These are phyloP conservation scores for Aphidius gifuensis DNA, from an alignment of 1,140 invertebrate species.

Conservation along the genomic window DNA sequence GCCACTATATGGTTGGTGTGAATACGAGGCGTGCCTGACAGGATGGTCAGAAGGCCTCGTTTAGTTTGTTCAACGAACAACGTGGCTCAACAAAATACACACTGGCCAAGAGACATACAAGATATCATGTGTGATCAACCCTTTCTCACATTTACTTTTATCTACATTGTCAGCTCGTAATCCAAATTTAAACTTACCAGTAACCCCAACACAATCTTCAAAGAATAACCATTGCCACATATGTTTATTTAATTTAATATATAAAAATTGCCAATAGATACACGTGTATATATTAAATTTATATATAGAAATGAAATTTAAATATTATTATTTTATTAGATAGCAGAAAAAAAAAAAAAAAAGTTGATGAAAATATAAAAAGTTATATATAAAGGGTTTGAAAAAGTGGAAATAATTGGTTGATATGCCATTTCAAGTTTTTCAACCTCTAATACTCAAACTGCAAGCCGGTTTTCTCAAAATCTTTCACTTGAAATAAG, in stretches of 20 bases:
- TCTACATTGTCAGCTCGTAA: slow-evolving; percentile 10
- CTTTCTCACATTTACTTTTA: neutral
- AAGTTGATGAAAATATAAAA: no score
- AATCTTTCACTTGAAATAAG: neutral
- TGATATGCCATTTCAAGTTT: slow-evolving; percentile 21
- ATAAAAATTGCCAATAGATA: no score
- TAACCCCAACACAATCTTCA: neutral
- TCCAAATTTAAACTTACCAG: slow-evolving; percentile 11
- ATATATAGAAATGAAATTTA: no score
- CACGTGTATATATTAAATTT: no score
- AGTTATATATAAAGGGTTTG: no score
- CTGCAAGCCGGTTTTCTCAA: slow-evolving; percentile 8
- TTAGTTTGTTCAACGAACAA: slow-evolving; percentile 36
- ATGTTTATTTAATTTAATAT: no score
- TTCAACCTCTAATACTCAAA: slow-evolving; percentile 23
- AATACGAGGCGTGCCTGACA: slow-evolving; percentile 35
- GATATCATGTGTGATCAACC: neutral
- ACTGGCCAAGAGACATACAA: slow-evolving; percentile 11
- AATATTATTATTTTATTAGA: no score
- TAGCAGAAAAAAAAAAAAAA: no score
- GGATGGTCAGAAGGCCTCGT: slow-evolving; percentile 36
- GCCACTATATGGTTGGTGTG: slow-evolving; percentile 22
- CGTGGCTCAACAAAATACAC: slow-evolving; percentile 32
- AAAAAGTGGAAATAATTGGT: neutral
- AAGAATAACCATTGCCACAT: no score